phyloP scores from a whole-genome alignment of 2,797 vertebrate species.

The Austrolebias charrua region DNA sequence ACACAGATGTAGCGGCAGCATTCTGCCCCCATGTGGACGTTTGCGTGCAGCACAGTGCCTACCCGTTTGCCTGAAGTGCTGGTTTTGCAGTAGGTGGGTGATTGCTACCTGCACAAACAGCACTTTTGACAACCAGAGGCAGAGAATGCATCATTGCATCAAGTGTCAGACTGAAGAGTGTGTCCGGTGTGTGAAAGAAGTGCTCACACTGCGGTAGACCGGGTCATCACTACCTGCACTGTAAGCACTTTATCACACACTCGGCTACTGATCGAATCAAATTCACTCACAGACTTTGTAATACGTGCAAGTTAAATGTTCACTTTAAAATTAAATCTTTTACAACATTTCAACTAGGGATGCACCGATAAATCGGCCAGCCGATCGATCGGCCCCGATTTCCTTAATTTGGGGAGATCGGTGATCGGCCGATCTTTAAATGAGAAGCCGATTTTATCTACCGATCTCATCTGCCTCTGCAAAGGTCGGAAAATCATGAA shows the following conservation, averaged over 20 bases:
- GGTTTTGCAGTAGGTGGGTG: constrained; percentile 86
- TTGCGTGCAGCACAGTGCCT: constrained; percentile 50
- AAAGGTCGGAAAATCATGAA: no score
- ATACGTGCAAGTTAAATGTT: background rate
- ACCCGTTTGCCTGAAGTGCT: constrained; percentile 86
- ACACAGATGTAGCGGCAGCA: background rate
- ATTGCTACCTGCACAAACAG: constrained; percentile 96
- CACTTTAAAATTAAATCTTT: background rate
- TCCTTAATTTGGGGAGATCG: no score
- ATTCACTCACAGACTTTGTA: background rate
- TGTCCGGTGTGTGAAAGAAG: constrained; percentile 80
- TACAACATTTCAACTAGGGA: no score
- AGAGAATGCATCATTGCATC: background rate
- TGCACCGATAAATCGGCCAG: no score
- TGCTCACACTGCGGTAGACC: constrained; percentile 88
- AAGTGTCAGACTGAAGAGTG: constrained; percentile 4
- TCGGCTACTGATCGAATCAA: constrained; percentile 29
- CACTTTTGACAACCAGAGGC: constrained; percentile 87
- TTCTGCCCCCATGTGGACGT: constrained; percentile 58
- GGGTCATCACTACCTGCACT: constrained; percentile 87
- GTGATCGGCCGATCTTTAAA: no score
- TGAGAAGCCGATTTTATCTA: no score
- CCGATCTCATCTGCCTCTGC: no score
- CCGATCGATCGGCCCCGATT: no score
- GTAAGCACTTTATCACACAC: constrained; percentile 90